phyloP scores from a whole-genome alignment of 2,113 vertebrate species.

The Scomber japonicus region DNA sequence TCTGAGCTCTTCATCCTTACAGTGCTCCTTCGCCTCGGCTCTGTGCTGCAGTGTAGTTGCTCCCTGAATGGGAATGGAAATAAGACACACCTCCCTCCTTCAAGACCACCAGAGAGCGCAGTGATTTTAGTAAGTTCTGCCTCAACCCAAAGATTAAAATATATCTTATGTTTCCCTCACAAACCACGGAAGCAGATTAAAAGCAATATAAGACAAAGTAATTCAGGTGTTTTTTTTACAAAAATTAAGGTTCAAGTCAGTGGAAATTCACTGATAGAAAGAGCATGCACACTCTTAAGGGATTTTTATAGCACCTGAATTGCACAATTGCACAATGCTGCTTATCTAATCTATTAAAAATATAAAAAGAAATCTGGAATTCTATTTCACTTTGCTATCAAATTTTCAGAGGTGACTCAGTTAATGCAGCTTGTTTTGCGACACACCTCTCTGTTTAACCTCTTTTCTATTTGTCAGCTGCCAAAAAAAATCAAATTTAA shows the following conservation, averaged over 20 bases:
- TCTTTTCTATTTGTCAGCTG: not conserved
- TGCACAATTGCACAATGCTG: too few species aligned
- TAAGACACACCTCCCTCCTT: not conserved
- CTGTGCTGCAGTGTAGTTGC: slow-evolving; percentile 37
- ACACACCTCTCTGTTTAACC: not conserved
- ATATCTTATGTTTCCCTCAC: not conserved
- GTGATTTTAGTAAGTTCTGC: not conserved
- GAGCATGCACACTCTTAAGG: not conserved
- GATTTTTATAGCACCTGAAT: not conserved
- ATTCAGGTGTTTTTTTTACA: not conserved
- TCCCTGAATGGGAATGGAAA: slow-evolving; percentile 33
- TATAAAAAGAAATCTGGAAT: not conserved
- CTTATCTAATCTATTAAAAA: not conserved
- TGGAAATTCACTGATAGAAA: not conserved
- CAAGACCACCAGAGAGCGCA: not conserved
- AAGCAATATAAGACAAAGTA: not conserved
- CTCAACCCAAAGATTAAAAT: not conserved
- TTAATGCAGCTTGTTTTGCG: not conserved
- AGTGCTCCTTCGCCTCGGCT: slow-evolving; percentile 3
- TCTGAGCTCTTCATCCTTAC: slow-evolving; percentile 18
- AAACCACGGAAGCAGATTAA: not conserved
- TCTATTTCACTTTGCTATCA: not conserved
- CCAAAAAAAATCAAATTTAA: slow-evolving; percentile 2
- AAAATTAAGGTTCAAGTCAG: not conserved
- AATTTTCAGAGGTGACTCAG: not conserved